A percentile compares a stretch with the other conserved stretches of the same genome.
Evolutionary conservation across 1,140 invertebrate species (phyloP).

Genomic region (Eumaeus atala): DNA sequence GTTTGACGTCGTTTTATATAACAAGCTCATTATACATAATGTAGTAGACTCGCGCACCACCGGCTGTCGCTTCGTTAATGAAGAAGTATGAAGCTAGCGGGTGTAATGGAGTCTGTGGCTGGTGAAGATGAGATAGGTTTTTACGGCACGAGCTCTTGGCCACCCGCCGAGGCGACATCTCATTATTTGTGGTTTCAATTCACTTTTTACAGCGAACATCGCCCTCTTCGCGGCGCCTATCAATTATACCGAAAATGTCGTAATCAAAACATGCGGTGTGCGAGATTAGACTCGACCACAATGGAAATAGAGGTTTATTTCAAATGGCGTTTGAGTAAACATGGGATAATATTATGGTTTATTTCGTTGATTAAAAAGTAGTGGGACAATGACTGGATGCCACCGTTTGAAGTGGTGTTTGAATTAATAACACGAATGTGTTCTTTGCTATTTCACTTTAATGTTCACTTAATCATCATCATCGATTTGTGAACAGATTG

Average conservation of each 20-base stretch:
- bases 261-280: slow-evolving; percentile 26
- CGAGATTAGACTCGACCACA: not conserved
- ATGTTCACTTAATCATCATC: no score
- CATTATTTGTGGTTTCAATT: slow-evolving; percentile 71
- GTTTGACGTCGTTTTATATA: no score
- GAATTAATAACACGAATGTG: slow-evolving; percentile 1
- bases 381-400: slow-evolving; percentile 22
- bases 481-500: no score
- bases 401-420: slow-evolving; percentile 7
- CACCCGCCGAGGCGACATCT: slow-evolving; percentile 62
- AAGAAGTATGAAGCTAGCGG: no score
- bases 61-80: no score
- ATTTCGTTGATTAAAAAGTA: slow-evolving; percentile 28
- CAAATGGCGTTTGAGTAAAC: not conserved
- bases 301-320: not conserved
- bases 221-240: slow-evolving; percentile 37
- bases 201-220: slow-evolving; percentile 68
- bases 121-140: slow-evolving; percentile 64
- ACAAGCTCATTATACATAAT: no score
- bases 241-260: slow-evolving; percentile 36
- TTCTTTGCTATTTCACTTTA: no score
- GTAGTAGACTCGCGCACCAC: no score
- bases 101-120: slow-evolving; percentile 49
- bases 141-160: slow-evolving; percentile 62
- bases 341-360: not conserved